A percentile compares a stretch with the other conserved stretches of the same genome.
Evolutionary conservation across 2,797 vertebrate genomes (phyloP).

Genomic region (Apogon talboti): DNA sequence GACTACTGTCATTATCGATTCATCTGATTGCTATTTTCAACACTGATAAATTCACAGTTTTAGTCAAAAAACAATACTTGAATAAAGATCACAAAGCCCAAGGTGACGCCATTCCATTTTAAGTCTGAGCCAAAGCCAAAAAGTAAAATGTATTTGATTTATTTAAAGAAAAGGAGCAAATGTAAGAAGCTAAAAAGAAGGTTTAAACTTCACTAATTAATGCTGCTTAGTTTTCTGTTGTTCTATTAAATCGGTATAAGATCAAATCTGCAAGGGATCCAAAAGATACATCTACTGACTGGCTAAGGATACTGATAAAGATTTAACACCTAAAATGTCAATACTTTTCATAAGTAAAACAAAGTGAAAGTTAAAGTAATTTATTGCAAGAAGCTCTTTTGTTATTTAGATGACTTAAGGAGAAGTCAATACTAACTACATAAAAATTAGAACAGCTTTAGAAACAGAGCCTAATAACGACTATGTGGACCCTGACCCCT

Average conservation of each 20-base stretch:
- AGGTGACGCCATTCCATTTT: background rate
- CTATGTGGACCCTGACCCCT: slow-evolving; percentile 67
- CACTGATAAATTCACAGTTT: slow-evolving; percentile 25
- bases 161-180: background rate
- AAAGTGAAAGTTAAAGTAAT: background rate
- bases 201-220: slow-evolving; percentile 1
- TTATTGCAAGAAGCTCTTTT: background rate
- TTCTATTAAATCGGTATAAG: background rate
- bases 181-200: slow-evolving; percentile 5
- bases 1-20: background rate
- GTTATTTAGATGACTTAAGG: background rate
- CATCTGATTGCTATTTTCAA: background rate
- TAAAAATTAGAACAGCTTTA: background rate
- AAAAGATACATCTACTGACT: slow-evolving; percentile 7
- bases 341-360: too few relatives aligned
- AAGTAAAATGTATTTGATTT: background rate
- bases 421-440: too few relatives aligned
- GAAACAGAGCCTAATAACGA: background rate
- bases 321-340: background rate
- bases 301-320: background rate
- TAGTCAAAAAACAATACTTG: too few relatives aligned
- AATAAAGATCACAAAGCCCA: background rate
- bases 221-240: background rate
- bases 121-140: background rate
- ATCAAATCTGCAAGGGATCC: background rate